Conservation (phyloP, 1,140 invertebrate genomes). For the Papilio aristodemus region DNA sequence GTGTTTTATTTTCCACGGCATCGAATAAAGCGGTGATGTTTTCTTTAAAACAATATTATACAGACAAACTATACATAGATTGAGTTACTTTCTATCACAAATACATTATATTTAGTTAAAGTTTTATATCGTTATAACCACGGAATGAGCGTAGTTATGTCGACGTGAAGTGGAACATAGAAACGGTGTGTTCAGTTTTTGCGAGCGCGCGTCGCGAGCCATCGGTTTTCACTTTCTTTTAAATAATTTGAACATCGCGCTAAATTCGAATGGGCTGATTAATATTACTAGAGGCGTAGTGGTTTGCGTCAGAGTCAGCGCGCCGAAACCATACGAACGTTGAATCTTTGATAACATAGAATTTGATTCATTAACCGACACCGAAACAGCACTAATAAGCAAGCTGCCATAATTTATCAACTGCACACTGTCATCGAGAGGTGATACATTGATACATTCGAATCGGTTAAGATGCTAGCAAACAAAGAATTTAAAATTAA, state of each 20-base stretch:
- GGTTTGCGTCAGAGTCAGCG: constrained; percentile 44
- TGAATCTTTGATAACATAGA: constrained; percentile 38
- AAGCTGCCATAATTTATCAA: not conserved
- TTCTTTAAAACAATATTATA: no score
- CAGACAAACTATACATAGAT: no score
- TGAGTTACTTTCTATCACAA: no score
- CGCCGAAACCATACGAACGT: constrained; percentile 39
- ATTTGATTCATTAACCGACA: constrained; percentile 16
- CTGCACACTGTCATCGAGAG: no score
- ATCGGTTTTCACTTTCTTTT: constrained; percentile 73
- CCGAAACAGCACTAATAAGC: not conserved
- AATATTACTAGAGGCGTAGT: constrained; percentile 42
- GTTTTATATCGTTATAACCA: not conserved
- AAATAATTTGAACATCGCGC: constrained; percentile 57
- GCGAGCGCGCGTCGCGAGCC: constrained; percentile 48
- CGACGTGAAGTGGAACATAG: constrained; percentile 1
- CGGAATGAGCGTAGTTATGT: not conserved
- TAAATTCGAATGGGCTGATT: constrained; percentile 53
- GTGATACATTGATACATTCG: no score
- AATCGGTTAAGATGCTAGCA: no score
- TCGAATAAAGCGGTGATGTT: no score
- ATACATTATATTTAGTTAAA: no score
- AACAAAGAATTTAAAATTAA: no score
- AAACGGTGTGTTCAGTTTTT: constrained; percentile 43
- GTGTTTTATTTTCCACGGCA: no score